Base-by-base conservation (phyloP, 2,113 vertebrate species). In the Pseudolaguvia tuberculata region DNA sequence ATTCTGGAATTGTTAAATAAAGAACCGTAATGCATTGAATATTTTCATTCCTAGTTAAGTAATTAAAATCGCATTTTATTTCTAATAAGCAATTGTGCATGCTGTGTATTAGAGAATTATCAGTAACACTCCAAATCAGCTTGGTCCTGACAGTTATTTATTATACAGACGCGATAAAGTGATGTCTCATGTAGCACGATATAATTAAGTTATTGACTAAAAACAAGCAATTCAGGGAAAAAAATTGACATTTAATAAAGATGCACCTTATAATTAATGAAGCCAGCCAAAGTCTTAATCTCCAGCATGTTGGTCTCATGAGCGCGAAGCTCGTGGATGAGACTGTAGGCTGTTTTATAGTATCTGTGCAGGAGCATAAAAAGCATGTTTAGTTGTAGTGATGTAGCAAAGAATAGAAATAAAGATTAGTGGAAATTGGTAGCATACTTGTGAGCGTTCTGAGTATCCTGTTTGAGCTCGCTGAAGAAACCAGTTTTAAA, bases 401-500 rank as follows among this genome's bases (percentile, higher is more conserved):
- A 4, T 25, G 62, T 48, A 9, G 7, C 4, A 42, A 61, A 14
- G 21, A 7, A 35, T 23, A 5, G 5, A 29, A 45, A 17, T 48
- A 1, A 35, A 6, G 31, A 35, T 35, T 35, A 35, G 31, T 4
- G 31, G 31, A 65, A 31, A 83, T 92, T 93, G 91, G 96, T 93
- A 58, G 0, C 94, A 93, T 93, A 99, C 97, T 98, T 99, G 51
- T 97, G 91, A 72, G 96, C 96, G 39, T 98, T 99, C 83, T 98
- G 96, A 0, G 95, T 98, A 84, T 99, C 97, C 83, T 99, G 97
- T 74, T 99, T 99, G 84, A 99, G 85, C 73, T 99, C 97, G 87
- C 94, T 98, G 90, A 98, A 97, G 92, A 98, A 99, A 3, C 93
- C 96, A 15, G 96, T 98, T 88, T 99, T 99, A 87, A 99, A 99